Base-by-base conservation (phyloP, 2,113 vertebrate genomes). In the Oncorhynchus clarkii region DNA sequence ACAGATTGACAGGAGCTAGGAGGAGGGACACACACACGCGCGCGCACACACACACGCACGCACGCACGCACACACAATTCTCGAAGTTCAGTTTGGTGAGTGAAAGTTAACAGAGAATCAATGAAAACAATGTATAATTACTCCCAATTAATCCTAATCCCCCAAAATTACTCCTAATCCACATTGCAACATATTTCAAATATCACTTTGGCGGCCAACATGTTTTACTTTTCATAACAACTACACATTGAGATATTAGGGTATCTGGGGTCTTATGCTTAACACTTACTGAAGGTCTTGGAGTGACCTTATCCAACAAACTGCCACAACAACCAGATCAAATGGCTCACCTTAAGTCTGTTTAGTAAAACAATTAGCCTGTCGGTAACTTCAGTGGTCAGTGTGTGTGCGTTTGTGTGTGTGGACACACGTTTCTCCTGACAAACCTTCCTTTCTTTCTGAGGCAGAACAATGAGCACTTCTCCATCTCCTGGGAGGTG, bases 291-390 rank as follows among this genome's bases (percentile, higher is more conserved):
- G 59, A 18, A 65, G 49, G 54, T 26, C n/a, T 31, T 49, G 45
- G 51, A 65, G 72, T 57, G 26, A 39, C 27, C 62, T 57, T 67
- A 27, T 48, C 74, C 22, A 59, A 45, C 31, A 34, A 18, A 4
- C 60, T 62, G 74, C 73, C 69, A 71, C 34, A 74, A 71, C 34
- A 45, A 57, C 9, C n/a, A 14, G 62, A 68, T 54, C 59, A 74
- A 67, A 71, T 65, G 6, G 73, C 65, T 70, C 66, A 75, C 62
- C 5, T 81, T 79, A 71, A 78, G 77, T 70, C 76, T 51, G 31
- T 72, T 82, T 29, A 75, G 76, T 54, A 72, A 78, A 78, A 71
- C 76, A 78, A 82, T 78, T 70, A 78, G 69, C 67, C 72, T 31
- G 68, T 68, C 72, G 65, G 72, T 69, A 24, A 34, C 31, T 11